Evolutionary conservation across 1,140 invertebrate genomes (phyloP), one percentile per base, ranked within the genome.

Genomic region (Anoplolepis gracilipes): DNA sequence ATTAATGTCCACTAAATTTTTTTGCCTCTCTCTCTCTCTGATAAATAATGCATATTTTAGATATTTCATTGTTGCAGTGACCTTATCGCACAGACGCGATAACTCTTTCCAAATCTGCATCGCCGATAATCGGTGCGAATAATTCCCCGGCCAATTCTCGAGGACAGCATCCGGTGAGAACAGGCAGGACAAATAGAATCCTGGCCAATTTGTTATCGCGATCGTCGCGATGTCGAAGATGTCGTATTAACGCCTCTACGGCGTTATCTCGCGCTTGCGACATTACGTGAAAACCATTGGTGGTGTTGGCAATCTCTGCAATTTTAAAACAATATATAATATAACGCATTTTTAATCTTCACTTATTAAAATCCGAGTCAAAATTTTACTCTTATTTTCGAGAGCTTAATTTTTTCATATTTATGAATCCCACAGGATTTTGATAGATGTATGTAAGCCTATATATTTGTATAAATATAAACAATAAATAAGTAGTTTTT

Each of bases 111-210:
- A 95, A 81, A 69, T 92, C 90, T 2, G 89, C 79, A 59, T 94
- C 90, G 4, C 91, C 91, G 30, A 94, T 94, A n/a, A 93, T 92
- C 0, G 93, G 92, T 0, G 93, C 90, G 69, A 95, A 94, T 16
- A 95, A 85, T 72, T 91, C 82, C 10, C 73, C 81, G 7, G 91
- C 90, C 13, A 95, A 82, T 88, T 94, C 92, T 22, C 90, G 85
- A 8, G 93, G 87, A 39, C 93, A 94, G 42, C 92, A 93, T 19
- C 90, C 88, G 6, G 91, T 92, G 16, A 95, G 72, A 67, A 91
- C 75, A 2, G 94, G 92, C n/a, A 94, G 70, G 2, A 92, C 39
- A 28, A 94, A 87, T 73, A 95, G 88, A 30, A 95, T 92, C 70
- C 89, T 87, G 22, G 88, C 79, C 16, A 94, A 30, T 59, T 94